Conservation (phyloP, 2,888 invertebrate species). For the Tenthredo distinguenda region DNA sequence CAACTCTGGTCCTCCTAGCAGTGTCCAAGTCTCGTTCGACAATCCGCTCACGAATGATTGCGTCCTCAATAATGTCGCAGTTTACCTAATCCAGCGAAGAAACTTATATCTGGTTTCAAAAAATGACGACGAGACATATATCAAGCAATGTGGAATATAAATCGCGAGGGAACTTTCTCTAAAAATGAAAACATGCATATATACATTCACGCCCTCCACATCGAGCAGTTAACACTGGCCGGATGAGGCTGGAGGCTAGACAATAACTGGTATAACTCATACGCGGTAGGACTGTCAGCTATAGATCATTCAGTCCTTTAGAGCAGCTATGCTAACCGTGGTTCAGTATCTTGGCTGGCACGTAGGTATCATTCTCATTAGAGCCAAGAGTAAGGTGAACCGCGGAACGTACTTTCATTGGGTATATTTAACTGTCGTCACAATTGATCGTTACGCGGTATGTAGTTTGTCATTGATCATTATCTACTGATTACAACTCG, state of each 20-base stretch:
- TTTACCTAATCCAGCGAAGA: neutral
- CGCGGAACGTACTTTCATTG: slow-evolving; percentile 8
- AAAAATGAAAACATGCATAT: neutral
- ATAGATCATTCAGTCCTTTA: slow-evolving; percentile 41
- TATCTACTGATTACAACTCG: slow-evolving; percentile 24
- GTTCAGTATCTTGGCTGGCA: neutral
- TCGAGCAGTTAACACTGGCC: slow-evolving; percentile 5
- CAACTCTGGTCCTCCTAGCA: slow-evolving; percentile 55
- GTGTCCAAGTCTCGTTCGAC: slow-evolving; percentile 60
- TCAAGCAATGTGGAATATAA: neutral
- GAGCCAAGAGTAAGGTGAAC: slow-evolving; percentile 17
- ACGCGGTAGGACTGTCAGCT: slow-evolving; percentile 8
- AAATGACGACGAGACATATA: neutral
- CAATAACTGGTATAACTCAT: slow-evolving; percentile 44
- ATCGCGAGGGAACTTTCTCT: neutral
- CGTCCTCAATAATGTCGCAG: slow-evolving; percentile 60
- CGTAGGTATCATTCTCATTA: slow-evolving; percentile 43
- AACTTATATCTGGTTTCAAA: neutral
- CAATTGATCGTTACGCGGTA: slow-evolving; percentile 29
- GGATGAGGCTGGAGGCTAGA: slow-evolving; percentile 38
- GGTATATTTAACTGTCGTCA: slow-evolving; percentile 22
- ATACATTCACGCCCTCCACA: neutral
- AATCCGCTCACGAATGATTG: slow-evolving; percentile 67
- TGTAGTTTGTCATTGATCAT: slow-evolving; percentile 31
- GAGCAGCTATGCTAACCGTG: slow-evolving; percentile 19